These are phyloP conservation scores for Harpagus bidentatus DNA, from an alignment of 2,113 vertebrate species.

Conservation along the genomic window DNA sequence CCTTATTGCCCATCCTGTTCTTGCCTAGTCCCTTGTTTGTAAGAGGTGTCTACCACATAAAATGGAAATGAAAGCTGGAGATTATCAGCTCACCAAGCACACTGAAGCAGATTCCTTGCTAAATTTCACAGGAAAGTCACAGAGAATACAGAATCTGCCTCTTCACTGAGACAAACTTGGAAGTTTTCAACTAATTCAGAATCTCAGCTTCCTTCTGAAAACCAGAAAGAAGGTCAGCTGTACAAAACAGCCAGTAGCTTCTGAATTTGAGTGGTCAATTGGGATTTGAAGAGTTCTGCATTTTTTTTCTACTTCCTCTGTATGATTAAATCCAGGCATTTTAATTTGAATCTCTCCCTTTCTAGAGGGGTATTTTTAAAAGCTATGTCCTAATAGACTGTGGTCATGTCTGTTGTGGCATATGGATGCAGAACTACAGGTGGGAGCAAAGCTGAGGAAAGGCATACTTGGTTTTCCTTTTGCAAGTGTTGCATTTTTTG, in stretches of 20 bases:
- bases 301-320: background rate
- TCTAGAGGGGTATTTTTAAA: background rate
- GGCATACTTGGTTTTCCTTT: background rate
- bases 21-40: background rate
- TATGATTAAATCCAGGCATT: background rate
- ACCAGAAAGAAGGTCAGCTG: background rate
- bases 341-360: background rate
- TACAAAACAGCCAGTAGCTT: background rate
- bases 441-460: background rate
- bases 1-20: background rate
- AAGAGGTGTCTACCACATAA: background rate
- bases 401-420: background rate
- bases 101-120: background rate
- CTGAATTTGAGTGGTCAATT: background rate
- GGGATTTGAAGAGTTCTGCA: background rate
- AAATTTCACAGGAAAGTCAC: background rate
- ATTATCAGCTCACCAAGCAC: background rate
- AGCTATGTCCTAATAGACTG: background rate
- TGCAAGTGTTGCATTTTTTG: background rate
- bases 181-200: background rate
- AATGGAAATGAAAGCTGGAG: background rate
- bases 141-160: background rate
- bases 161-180: background rate
- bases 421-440: background rate
- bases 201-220: background rate